Base-by-base conservation (phyloP, 2,113 vertebrate genomes). In the Sturnira hondurensis region DNA sequence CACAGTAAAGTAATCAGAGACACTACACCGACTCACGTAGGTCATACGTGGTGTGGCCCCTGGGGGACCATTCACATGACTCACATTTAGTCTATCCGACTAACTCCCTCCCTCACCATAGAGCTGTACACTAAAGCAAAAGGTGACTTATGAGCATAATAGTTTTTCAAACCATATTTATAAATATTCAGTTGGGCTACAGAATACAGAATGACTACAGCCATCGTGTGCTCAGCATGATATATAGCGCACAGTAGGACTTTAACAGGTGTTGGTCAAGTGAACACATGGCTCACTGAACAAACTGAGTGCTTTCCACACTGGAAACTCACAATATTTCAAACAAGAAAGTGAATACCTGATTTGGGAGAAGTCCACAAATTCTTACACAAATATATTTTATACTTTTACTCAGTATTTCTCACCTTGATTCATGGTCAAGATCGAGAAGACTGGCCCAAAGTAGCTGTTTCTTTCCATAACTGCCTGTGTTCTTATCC, bases 31-130 rank as follows among this genome's bases (percentile, higher is more conserved):
- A 12, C 1, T 24, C 31, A 15, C 1, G 16, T 2, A 7, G 58
- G 13, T 1, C 63, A 43, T 54, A 10, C 3, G 28, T 50, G 26
- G 10, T 14, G 19, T 22, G 63, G 1, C 0, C 8, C 50, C n/a
- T 28, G 50, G 36, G 36, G n/a, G 1, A 54, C 50, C 65, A 20
- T 33, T 74, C 20, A 36, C 4, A 4, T 11, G 43, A 63, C 26
- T 73, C 47, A 52, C 16, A 2, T 26, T 24, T 8, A 12, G 36
- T 56, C 24, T 22, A 19, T 2, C 5, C 1, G 26, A 36, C 5
- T 50, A 47, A 31, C 26, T n/a, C 15, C 26, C 36, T 67, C 0
- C 0, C 43, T 16, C 5, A 2, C 20, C 2, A 0, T 0, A n/a
- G 6, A 94, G 36, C 33, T 63, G 2, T 36, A 58, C 3, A 63